A percentile compares a stretch with the other conserved stretches of the same genome.
Evolutionary conservation across 2,888 invertebrate species (phyloP).

Genomic region (Sphaerophoria rueppellii): DNA sequence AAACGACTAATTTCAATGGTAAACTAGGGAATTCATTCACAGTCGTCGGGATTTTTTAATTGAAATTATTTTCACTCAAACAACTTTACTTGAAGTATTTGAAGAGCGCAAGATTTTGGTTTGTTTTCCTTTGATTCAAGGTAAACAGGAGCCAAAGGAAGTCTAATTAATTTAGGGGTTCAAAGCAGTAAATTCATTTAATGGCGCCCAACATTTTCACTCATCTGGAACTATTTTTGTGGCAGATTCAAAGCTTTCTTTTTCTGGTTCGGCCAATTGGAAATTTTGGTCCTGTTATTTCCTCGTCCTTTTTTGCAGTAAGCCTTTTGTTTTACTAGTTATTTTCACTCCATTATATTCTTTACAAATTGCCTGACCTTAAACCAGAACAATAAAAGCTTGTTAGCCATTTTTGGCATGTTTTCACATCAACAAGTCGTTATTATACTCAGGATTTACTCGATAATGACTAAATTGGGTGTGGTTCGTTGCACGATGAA

Average conservation of each 20-base stretch:
- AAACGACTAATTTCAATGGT: not conserved
- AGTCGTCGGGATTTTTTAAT: not conserved
- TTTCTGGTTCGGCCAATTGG: no score
- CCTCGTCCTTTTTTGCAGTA: no score
- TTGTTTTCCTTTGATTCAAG: not conserved
- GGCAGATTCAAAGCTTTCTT: no score
- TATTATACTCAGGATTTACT: no score
- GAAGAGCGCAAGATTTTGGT: not conserved
- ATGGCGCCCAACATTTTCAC: slow-evolving; percentile 14
- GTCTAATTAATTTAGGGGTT: not conserved
- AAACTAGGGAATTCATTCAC: not conserved
- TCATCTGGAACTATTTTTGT: no score
- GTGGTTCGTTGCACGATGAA: slow-evolving; percentile 21
- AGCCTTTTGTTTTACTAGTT: no score
- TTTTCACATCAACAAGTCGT: slow-evolving; percentile 62
- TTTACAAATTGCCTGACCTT: not conserved
- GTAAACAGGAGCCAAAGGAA: not conserved
- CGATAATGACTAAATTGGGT: slow-evolving; percentile 21
- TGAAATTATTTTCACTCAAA: not conserved
- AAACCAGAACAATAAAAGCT: not conserved
- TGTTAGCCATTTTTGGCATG: slow-evolving; percentile 38
- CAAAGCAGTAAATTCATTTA: not conserved
- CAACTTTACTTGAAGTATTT: slow-evolving; percentile 5
- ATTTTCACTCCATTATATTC: slow-evolving; percentile 4
- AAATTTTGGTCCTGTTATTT: no score